Evolutionary conservation across 1,140 invertebrate genomes (phyloP), one percentile per base, ranked within the genome.

Genomic region (Eciton burchellii): DNA sequence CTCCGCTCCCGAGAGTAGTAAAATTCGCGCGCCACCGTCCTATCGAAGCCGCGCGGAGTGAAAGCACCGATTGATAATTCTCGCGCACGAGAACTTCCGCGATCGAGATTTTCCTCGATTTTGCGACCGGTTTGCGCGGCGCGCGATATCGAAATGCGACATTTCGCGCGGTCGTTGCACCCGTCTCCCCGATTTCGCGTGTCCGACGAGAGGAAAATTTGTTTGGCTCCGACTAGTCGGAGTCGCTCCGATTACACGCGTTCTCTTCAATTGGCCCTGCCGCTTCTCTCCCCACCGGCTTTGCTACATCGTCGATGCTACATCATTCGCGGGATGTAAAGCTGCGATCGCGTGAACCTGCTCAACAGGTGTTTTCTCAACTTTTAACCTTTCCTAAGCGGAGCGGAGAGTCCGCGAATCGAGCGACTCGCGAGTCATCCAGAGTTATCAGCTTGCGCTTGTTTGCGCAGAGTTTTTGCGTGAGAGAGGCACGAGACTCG

Each of bases 311-410:
- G 49, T 54, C 71, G 45, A 71, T 81, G 45, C 21, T 19, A 68
- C 71, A 60, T 72, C 56, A 45, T 63, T 63, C 21, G 24, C 43
- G 52, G 49, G 4, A 3, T 24, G 63, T 19, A 8, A 71, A 76
- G 59, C 35, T 26, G 35, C 45, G 21, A 41, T 45, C 9, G 70
- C 47, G 56, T 35, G 14, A n/a, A n/a, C n/a, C n/a, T 71, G 43
- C 62, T 89, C 88, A 89, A 89, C 88, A 89, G 88, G 88, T 89
- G 88, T 84, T 74, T 76, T 66, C 84, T 81, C 84, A 54, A 86
- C 70, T 88, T 86, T 88, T 84, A 84, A 81, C 82, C 84, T 86
- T 84, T 47, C 56, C 60, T 89, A 87, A 89, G 88, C n/a, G n/a
- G 84, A 89, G 79, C 59, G 65, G 60, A 71, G 54, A 47, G n/a